Conservation (phyloP, 2,113 vertebrate genomes). For the Datnioides undecimradiatus region DNA sequence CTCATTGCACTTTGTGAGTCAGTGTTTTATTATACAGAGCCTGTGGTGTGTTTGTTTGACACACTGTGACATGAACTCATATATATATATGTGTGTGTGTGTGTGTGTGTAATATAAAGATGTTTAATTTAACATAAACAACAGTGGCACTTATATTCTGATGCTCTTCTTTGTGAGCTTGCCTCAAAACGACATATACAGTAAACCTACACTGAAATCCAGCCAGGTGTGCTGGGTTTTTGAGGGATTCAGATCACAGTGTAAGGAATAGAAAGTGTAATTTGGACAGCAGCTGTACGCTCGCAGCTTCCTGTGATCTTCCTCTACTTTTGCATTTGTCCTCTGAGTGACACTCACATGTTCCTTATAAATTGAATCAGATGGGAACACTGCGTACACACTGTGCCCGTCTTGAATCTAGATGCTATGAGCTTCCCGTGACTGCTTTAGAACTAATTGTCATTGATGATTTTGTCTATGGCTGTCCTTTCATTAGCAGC, state of each 20-base stretch:
- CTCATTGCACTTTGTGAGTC: background rate
- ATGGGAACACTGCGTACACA: conserved; percentile 32
- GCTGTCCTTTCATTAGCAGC: conserved; percentile 19
- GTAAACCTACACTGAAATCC: background rate
- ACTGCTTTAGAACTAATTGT: conserved; percentile 24
- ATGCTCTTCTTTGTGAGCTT: background rate
- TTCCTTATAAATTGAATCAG: conserved; percentile 65
- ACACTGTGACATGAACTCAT: too few relatives aligned
- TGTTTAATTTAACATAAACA: too few relatives aligned
- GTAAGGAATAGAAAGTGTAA: background rate
- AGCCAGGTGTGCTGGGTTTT: too few relatives aligned
- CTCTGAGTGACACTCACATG: conserved; percentile 52
- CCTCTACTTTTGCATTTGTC: conserved; percentile 45
- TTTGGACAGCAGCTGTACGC: conserved; percentile 5
- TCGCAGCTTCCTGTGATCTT: conserved; percentile 26
- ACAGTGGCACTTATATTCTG: background rate
- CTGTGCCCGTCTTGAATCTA: conserved; percentile 7
- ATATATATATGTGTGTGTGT: too few relatives aligned
- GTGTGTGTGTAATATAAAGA: too few relatives aligned
- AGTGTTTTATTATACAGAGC: background rate
- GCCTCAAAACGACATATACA: background rate
- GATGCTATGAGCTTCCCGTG: conserved; percentile 14
- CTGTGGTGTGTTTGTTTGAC: too few relatives aligned
- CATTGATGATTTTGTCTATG: conserved; percentile 7
- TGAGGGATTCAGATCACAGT: background rate